A percentile compares a stretch with the other conserved stretches of the same genome.
Conservation (phyloP, 2,113 vertebrate species). For the Bothrops jararaca region DNA sequence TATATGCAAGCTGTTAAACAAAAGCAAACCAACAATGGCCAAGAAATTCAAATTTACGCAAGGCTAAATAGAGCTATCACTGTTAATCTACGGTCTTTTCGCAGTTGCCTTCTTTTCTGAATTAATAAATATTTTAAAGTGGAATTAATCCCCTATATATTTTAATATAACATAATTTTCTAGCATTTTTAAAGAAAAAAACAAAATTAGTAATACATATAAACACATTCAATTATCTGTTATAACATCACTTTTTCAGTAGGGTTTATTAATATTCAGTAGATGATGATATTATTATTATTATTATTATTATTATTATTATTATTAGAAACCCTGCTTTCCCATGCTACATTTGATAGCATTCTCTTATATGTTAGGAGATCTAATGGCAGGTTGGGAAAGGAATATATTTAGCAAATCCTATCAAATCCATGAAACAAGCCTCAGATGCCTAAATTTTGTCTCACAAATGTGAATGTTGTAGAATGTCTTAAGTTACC, state of each 20-base stretch:
- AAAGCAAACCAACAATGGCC: conserved; percentile 37
- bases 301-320: conserved; percentile 15
- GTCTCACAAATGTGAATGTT: conserved; percentile 65
- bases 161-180: conserved; percentile 63
- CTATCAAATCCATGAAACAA: conserved; percentile 61
- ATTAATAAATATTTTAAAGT: conserved; percentile 50
- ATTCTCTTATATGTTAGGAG: conserved; percentile 40
- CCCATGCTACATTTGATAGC: conserved; percentile 61
- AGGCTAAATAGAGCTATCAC: conserved; percentile 55
- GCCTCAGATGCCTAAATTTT: conserved; percentile 62
- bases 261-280: conserved; percentile 32
- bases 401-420: conserved; percentile 60
- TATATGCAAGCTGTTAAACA: conserved; percentile 62
- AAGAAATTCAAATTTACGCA: conserved; percentile 53
- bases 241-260: conserved; percentile 62
- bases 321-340: conserved; percentile 61
- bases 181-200: conserved; percentile 56
- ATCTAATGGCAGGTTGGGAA: conserved; percentile 53
- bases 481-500: conserved; percentile 50
- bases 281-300: neutral
- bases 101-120: conserved; percentile 39
- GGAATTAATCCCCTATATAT: conserved; percentile 51
- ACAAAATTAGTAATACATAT: conserved; percentile 23
- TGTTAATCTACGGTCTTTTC: conserved; percentile 49
- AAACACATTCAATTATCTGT: conserved; percentile 50